Conservation (phyloP, 2,797 vertebrate species). For the Cynopterus sphinx region DNA sequence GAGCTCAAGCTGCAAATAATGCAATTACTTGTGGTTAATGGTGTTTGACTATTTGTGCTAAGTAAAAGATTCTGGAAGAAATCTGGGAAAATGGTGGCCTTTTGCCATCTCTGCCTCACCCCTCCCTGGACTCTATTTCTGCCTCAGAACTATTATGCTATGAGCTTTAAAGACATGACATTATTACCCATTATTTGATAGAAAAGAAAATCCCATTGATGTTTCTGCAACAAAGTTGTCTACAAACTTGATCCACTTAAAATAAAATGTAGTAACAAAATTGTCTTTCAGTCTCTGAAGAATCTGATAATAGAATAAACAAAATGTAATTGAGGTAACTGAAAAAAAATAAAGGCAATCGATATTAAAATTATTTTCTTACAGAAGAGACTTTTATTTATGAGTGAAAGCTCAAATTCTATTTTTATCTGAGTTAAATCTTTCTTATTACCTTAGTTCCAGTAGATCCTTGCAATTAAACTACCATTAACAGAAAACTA, state of each 20-base stretch:
- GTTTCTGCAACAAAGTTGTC: slow-evolving; percentile 34
- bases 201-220: slow-evolving; percentile 40
- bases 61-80: slow-evolving; percentile 6
- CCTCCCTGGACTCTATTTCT: neutral
- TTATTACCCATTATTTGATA: slow-evolving; percentile 38
- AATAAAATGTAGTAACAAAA: slow-evolving; percentile 48
- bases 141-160: neutral
- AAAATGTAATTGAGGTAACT: slow-evolving; percentile 22
- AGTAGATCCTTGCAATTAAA: slow-evolving; percentile 19
- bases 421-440: slow-evolving; percentile 7
- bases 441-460: slow-evolving; percentile 12
- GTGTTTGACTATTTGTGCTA: slow-evolving; percentile 47
- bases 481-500: neutral
- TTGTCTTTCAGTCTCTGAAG: slow-evolving; percentile 19
- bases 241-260: slow-evolving; percentile 29
- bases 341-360: neutral
- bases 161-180: neutral
- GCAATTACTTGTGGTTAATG: slow-evolving; percentile 15
- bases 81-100: slow-evolving; percentile 31
- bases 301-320: slow-evolving; percentile 16
- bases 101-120: neutral
- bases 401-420: slow-evolving; percentile 22
- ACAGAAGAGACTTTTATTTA: neutral
- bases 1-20: slow-evolving; percentile 7
- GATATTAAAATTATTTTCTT: slow-evolving; percentile 40